Evolutionary conservation across 2,113 vertebrate species (phyloP).

Genomic region (Coryphaenoides rupestris): DNA sequence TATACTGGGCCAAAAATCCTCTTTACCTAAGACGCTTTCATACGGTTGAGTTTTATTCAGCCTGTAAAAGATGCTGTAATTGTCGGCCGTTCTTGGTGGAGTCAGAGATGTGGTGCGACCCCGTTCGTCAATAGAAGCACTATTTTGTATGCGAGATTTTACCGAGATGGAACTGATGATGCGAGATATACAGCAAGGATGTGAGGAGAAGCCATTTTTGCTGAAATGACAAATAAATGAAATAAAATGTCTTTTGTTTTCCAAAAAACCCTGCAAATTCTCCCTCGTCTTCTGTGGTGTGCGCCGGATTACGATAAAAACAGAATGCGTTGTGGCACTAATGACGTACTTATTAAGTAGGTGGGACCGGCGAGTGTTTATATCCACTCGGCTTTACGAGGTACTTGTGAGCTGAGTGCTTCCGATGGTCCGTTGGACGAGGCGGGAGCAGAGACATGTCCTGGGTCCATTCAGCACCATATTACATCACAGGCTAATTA

Average conservation of each 20-base stretch:
- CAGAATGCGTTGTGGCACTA: background rate
- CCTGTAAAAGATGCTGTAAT: conserved; percentile 57
- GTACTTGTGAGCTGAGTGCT: no score
- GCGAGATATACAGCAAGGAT: conserved; percentile 79
- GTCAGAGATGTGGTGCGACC: conserved; percentile 16
- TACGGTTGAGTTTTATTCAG: conserved; percentile 89
- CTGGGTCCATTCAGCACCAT: conserved; percentile 18
- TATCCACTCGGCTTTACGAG: no score
- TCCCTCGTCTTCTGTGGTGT: conserved; percentile 16
- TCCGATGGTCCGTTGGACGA: no score
- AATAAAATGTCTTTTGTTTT: conserved; percentile 74
- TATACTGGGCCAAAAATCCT: conserved; percentile 12
- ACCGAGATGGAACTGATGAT: conserved; percentile 71
- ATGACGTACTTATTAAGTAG: no score
- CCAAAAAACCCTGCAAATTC: conserved; percentile 47
- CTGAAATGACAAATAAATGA: conserved; percentile 91
- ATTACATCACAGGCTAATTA: conserved; percentile 47
- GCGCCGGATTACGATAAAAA: no score
- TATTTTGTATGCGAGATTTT: conserved; percentile 90
- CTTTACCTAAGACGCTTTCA: conserved; percentile 19
- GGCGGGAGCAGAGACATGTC: conserved; percentile 19
- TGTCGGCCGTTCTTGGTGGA: conserved; percentile 53
- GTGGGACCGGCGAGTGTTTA: no score
- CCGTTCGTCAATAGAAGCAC: conserved; percentile 22
- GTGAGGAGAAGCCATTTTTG: conserved; percentile 81